phyloP scores from a whole-genome alignment of 2,888 invertebrate species.

The Antheraea yamamai region DNA sequence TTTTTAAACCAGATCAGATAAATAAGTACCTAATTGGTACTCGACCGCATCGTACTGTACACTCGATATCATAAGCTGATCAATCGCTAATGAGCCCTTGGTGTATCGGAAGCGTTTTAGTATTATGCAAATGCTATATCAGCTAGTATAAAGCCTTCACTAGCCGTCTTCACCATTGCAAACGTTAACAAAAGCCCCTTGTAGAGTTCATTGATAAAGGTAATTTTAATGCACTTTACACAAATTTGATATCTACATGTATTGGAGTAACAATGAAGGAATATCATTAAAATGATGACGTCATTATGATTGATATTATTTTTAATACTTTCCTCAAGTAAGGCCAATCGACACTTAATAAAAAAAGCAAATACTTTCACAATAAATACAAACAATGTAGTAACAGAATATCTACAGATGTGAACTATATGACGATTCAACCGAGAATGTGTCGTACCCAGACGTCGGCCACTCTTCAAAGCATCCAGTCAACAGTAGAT shows the following conservation, averaged over 20 bases:
- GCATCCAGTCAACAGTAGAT: too few relatives aligned
- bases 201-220: slow-evolving; percentile 28
- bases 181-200: slow-evolving; percentile 50
- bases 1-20: background rate
- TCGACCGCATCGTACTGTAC: slow-evolving; percentile 29
- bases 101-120: slow-evolving; percentile 64
- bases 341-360: too few relatives aligned
- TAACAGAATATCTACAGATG: too few relatives aligned
- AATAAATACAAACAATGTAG: too few relatives aligned
- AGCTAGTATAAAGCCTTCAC: slow-evolving; percentile 57
- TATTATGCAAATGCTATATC: slow-evolving; percentile 77
- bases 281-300: too few relatives aligned
- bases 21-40: slow-evolving; percentile 25
- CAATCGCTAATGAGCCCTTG: slow-evolving; percentile 70
- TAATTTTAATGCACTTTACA: slow-evolving; percentile 4
- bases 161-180: slow-evolving; percentile 40
- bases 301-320: background rate
- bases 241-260: background rate
- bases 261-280: too few relatives aligned
- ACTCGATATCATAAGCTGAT: slow-evolving; percentile 64
- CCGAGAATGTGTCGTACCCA: too few relatives aligned
- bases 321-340: too few relatives aligned
- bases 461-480: too few relatives aligned
- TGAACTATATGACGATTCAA: too few relatives aligned
- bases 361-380: too few relatives aligned